These are phyloP conservation scores for Solenopsis invicta DNA, from an alignment of 1,140 invertebrate genomes.

Conservation along the genomic window DNA sequence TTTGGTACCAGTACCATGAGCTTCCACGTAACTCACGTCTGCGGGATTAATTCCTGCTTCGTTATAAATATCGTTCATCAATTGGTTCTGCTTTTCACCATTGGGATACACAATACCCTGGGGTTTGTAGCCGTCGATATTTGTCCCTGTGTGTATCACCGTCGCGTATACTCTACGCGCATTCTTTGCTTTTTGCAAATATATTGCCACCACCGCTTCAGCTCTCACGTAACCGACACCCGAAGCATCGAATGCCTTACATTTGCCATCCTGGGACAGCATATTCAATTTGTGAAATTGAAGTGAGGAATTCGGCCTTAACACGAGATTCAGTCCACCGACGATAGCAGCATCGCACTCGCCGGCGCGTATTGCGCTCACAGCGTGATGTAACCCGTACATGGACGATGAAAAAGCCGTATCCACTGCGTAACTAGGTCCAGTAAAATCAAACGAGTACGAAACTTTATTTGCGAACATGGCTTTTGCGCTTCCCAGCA, in stretches of 20 bases:
- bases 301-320: too few relatives aligned
- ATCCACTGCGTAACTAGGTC: constrained; percentile 97
- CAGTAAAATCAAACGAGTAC: constrained; percentile 97
- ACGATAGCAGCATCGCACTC: constrained; percentile 97
- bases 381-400: constrained; percentile 95
- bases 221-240: constrained; percentile 97
- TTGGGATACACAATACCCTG: too few relatives aligned
- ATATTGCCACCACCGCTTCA: too few relatives aligned
- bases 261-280: too few relatives aligned
- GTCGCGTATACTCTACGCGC: too few relatives aligned
- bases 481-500: constrained; percentile 95
- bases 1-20: constrained; percentile 99
- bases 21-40: constrained; percentile 96
- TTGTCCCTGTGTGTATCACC: too few relatives aligned
- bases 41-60: constrained; percentile 97
- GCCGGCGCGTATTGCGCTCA: constrained; percentile 93
- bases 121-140: too few relatives aligned
- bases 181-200: too few relatives aligned
- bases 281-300: too few relatives aligned
- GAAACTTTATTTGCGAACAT: constrained; percentile 99
- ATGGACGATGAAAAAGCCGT: constrained; percentile 98
- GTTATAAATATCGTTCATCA: too few relatives aligned
- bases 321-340: constrained; percentile 93
- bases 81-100: too few relatives aligned
- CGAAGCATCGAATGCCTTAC: constrained; percentile 96